phyloP scores from a whole-genome alignment of 1,140 invertebrate species.

The Drosophila navojoa region DNA sequence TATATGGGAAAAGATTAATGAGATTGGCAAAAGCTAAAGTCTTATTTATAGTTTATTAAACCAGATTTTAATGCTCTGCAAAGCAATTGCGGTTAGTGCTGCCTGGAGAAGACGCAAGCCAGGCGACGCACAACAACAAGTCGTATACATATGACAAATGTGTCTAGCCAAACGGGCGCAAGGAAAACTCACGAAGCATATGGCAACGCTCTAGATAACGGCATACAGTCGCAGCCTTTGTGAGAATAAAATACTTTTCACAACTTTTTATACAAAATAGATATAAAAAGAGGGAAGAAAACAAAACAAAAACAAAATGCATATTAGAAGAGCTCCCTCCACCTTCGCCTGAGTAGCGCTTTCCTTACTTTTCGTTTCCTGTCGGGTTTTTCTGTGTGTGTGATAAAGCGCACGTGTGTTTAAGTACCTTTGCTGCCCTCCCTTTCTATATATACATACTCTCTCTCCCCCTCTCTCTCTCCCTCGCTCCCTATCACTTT shows the following conservation, averaged over 20 bases:
- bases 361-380: slow-evolving; percentile 27
- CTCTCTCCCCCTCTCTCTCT: not conserved
- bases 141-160: slow-evolving; percentile 63
- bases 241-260: slow-evolving; percentile 17
- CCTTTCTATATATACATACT: not conserved
- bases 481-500: not conserved
- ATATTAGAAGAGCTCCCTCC: slow-evolving; percentile 15
- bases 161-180: slow-evolving; percentile 54
- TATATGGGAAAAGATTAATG: slow-evolving; percentile 55
- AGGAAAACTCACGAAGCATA: slow-evolving; percentile 13
- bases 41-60: slow-evolving; percentile 46
- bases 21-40: slow-evolving; percentile 46
- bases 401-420: slow-evolving; percentile 41
- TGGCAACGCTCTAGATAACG: slow-evolving; percentile 59
- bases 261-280: slow-evolving; percentile 24
- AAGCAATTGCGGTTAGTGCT: slow-evolving; percentile 55
- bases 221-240: slow-evolving; percentile 26
- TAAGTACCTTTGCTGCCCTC: slow-evolving; percentile 6
- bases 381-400: slow-evolving; percentile 13
- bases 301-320: slow-evolving; percentile 6
- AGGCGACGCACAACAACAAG: not conserved
- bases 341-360: slow-evolving; percentile 3
- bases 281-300: not conserved
- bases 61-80: slow-evolving; percentile 25
- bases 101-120: slow-evolving; percentile 57